phyloP scores from a whole-genome alignment of 1,140 invertebrate genomes.

The Dreissena polymorpha region DNA sequence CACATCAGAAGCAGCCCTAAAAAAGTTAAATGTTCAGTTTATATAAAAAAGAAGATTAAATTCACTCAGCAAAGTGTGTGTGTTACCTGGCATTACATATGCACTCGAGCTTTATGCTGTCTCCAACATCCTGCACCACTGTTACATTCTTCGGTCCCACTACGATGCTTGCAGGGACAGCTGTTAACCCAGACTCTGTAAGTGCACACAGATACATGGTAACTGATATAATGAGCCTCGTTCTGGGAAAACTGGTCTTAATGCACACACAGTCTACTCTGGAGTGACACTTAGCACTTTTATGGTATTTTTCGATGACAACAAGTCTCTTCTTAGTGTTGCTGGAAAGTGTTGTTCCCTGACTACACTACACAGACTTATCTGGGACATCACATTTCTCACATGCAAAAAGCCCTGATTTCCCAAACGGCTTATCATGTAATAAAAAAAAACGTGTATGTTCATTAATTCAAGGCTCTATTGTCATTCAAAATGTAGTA shows the following conservation, averaged over 20 bases:
- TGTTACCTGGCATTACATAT: slow-evolving; percentile 92
- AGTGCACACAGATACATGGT: slow-evolving; percentile 4
- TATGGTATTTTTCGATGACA: neutral
- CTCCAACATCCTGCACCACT: slow-evolving; percentile 88
- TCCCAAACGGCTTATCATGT: too few relatives aligned
- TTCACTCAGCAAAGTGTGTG: neutral
- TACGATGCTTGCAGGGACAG: slow-evolving; percentile 89
- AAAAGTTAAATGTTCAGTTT: too few relatives aligned
- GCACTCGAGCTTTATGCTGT: slow-evolving; percentile 90
- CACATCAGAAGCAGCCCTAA: too few relatives aligned
- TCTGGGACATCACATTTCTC: too few relatives aligned
- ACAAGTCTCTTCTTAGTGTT: neutral
- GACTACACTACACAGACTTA: neutral
- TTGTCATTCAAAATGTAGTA: too few relatives aligned
- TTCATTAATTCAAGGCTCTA: too few relatives aligned
- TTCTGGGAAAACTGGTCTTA: neutral
- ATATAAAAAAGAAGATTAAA: too few relatives aligned
- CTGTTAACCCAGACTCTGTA: slow-evolving; percentile 26
- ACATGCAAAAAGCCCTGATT: too few relatives aligned
- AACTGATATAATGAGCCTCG: neutral
- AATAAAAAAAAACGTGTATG: too few relatives aligned
- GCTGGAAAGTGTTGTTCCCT: neutral
- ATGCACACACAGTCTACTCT: neutral
- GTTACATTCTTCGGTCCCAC: slow-evolving; percentile 89
- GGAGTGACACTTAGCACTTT: neutral